A percentile compares a stretch with the other conserved stretches of the same genome.
Conservation (phyloP, 2,888 invertebrate species). For the Agrotis clavis region DNA sequence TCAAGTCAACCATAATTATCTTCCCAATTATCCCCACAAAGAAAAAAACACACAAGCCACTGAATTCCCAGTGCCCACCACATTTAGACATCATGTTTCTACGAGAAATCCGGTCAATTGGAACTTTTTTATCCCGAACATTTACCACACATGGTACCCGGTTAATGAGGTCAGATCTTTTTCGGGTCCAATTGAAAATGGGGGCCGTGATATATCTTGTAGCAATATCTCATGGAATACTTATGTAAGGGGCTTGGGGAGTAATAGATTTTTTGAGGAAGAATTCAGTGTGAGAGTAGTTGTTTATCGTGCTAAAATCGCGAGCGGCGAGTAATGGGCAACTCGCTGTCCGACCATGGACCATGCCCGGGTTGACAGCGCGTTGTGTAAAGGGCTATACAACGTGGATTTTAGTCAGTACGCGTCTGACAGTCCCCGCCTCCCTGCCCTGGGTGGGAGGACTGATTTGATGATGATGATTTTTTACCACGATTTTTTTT, state of each 20-base stretch:
- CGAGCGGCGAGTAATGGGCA: too few species aligned
- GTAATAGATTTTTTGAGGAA: conserved; percentile 31
- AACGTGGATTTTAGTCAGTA: too few species aligned
- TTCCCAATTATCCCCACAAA: conserved; percentile 2
- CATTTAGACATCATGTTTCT: conserved; percentile 64
- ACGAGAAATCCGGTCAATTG: conserved; percentile 55
- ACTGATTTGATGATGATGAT: too few species aligned
- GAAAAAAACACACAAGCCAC: conserved; percentile 19
- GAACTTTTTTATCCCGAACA: conserved; percentile 56
- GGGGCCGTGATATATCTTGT: conserved; percentile 59
- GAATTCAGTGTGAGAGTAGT: conserved; percentile 20
- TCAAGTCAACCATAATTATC: not conserved
- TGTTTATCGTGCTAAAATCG: not conserved
- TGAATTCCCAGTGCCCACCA: conserved; percentile 23
- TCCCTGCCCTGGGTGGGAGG: too few species aligned
- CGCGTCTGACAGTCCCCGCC: too few species aligned
- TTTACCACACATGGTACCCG: conserved; percentile 58
- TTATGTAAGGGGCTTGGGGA: conserved; percentile 29
- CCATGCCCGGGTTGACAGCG: too few species aligned
- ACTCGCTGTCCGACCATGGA: too few species aligned
- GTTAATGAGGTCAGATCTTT: conserved; percentile 64
- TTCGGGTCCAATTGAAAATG: conserved; percentile 64
- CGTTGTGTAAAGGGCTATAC: too few species aligned
- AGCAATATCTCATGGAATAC: conserved; percentile 57
- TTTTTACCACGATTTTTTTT: too few species aligned